Evolutionary conservation across 2,113 vertebrate species (phyloP).

Genomic region (Ptychochromis oligacanthus): DNA sequence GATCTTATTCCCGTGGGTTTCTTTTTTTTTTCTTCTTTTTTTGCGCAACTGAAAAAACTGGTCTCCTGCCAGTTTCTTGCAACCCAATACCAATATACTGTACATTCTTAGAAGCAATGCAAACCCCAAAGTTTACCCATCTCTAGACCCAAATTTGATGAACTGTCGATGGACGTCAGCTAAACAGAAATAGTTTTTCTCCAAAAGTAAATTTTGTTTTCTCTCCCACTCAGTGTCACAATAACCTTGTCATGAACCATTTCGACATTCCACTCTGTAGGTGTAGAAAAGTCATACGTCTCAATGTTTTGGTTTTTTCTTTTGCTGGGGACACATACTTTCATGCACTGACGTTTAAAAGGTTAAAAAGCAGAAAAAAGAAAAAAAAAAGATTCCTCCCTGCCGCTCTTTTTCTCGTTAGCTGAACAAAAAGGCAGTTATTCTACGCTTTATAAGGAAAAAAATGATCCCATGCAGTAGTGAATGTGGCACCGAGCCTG

Average conservation of each 20-base stretch:
- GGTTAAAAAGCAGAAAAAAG: constrained; percentile 61
- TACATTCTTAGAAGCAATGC: not conserved
- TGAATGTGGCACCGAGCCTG: constrained; percentile 98
- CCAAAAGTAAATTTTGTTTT: not conserved
- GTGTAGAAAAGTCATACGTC: constrained; percentile 84
- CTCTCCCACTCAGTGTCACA: constrained; percentile 81
- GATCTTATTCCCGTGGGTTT: not conserved
- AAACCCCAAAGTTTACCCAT: not conserved
- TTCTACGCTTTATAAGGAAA: constrained; percentile 90
- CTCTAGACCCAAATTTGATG: not conserved
- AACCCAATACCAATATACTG: not conserved
- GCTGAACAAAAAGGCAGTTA: constrained; percentile 92
- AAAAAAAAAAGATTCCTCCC: constrained; percentile 32
- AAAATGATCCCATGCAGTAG: constrained; percentile 85
- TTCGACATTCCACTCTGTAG: constrained; percentile 89
- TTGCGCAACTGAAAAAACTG: not conserved
- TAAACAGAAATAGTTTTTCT: not conserved
- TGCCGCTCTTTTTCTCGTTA: constrained; percentile 79
- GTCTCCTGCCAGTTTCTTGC: not conserved
- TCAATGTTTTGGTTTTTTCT: constrained; percentile 74
- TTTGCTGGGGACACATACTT: constrained; percentile 85
- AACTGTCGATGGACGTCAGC: not conserved
- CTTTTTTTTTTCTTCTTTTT: not conserved
- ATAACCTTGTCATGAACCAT: constrained; percentile 77
- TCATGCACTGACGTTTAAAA: constrained; percentile 90